These are phyloP conservation scores for Ptiloglossa arizonensis DNA, from an alignment of 1,140 invertebrate species.

Conservation along the genomic window DNA sequence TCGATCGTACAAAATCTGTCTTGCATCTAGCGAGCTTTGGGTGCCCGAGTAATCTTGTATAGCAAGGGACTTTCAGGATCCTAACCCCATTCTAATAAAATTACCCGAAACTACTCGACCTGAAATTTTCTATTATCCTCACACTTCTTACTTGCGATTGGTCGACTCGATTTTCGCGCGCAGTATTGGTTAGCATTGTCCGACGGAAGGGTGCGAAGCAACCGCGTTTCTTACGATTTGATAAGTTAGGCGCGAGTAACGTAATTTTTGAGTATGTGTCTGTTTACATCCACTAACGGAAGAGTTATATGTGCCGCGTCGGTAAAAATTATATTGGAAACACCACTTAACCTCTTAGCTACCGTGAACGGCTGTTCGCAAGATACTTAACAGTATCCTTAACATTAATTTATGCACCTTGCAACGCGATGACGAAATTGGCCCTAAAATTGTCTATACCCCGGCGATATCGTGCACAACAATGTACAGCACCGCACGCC, in stretches of 20 bases:
- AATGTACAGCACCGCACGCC: slow-evolving; percentile 54
- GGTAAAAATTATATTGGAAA: slow-evolving; percentile 19
- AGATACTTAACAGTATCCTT: not conserved
- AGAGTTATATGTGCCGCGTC: not conserved
- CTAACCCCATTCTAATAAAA: not conserved
- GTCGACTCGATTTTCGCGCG: not conserved
- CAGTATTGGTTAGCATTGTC: slow-evolving; percentile 4
- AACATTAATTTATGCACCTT: slow-evolving; percentile 12
- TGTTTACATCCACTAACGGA: not conserved
- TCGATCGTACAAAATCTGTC: too few relatives aligned
- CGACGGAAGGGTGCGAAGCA: slow-evolving; percentile 22
- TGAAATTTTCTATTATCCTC: not conserved
- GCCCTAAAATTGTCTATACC: slow-evolving; percentile 24
- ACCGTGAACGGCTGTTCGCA: not conserved
- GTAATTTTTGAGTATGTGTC: not conserved
- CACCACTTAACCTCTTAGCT: not conserved
- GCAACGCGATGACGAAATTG: slow-evolving; percentile 45
- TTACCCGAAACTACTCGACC: not conserved
- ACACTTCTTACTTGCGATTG: not conserved
- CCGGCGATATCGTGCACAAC: slow-evolving; percentile 7
- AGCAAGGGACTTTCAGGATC: not conserved
- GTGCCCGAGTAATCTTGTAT: not conserved
- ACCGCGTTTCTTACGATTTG: not conserved
- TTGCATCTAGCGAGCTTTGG: too few relatives aligned
- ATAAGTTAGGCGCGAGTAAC: too few relatives aligned